Percentiles rank a stretch among this genome's conserved stretches.
Evolutionary conservation across 2,113 vertebrate species (phyloP).

Genomic region (Calyptomena viridis): DNA sequence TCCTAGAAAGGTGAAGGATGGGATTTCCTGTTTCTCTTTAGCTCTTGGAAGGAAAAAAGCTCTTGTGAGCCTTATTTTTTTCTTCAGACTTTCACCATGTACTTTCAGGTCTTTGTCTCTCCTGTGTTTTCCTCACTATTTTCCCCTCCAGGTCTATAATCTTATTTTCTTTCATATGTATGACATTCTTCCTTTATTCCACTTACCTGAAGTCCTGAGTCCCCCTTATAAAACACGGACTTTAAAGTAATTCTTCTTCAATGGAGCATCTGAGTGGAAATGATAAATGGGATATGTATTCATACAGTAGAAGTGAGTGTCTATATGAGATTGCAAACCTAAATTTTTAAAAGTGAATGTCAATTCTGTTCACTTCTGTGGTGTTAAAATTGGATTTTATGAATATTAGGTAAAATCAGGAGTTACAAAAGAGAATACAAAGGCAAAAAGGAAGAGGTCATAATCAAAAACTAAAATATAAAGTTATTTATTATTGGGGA

Average conservation of each 20-base stretch:
- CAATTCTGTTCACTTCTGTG: neutral
- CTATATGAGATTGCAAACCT: neutral
- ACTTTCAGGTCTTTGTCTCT: neutral
- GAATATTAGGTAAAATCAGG: neutral
- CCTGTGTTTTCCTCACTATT: neutral
- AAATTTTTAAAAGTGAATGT: neutral
- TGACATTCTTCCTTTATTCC: neutral
- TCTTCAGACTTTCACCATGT: neutral
- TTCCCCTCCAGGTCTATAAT: neutral
- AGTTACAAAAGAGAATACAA: neutral
- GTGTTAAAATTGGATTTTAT: neutral
- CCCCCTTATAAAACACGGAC: neutral
- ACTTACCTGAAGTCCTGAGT: accelerated
- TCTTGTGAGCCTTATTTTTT: neutral
- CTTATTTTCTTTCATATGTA: neutral
- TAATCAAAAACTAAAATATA: neutral
- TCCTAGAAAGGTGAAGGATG: neutral
- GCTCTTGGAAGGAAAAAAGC: neutral
- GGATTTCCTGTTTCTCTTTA: neutral
- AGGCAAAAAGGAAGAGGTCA: neutral
- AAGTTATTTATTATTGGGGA: neutral
- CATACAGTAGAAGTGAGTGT: neutral
- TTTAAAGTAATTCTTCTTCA: neutral
- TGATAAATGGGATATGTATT: neutral
- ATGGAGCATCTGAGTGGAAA: neutral